Evolutionary conservation across 1,140 invertebrate species (phyloP), one percentile per base, ranked within the genome.

Genomic region (Trachelipus rathkii): DNA sequence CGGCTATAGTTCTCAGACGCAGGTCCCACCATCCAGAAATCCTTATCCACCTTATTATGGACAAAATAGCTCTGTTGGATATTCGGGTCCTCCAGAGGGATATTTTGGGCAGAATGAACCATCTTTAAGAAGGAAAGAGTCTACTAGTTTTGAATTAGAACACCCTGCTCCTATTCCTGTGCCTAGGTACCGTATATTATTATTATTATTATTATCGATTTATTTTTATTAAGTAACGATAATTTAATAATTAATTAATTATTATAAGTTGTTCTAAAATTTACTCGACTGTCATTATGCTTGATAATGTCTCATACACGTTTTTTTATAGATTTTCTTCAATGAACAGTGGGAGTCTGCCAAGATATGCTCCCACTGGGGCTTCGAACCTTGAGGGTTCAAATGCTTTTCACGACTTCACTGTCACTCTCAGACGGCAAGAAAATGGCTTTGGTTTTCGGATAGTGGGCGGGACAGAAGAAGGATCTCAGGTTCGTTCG

Each of bases 401-500:
- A 13, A 60, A 13, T n/a, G 50, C 92, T 78, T 92, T 88, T 85
- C 85, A 91, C 73, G 90, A 95, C 82, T 91, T 92, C 76, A 89
- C 91, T 71, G 92, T 96, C 0, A 91, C 91, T 19, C 84, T 97
- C 11, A 89, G 91, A 46, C 87, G 93, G 72, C 92, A 94, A 83
- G 92, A 95, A 72, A 89, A 89, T 83, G 95, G 95, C 15, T 97
- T 99, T 87, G 97, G 97, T 9, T 99, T 99, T 87, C 88, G 97
- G 81, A 97, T 99, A 84, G 94, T 99, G 44, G 97, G 97, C n/a
- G 97, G 97, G 44, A 96, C 95, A 0, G 97, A 99, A 87, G 96
- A 98, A 87, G 93, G 94, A 78, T 95, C 95, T 79, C 93, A 97
- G 87, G 94, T 93, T 87, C 83, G 85, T 84, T 43, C 21, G 13